Percentiles rank a stretch among this genome's conserved stretches.
Evolutionary conservation across 1,140 invertebrate species (phyloP).

Genomic region (Ceratosolen fusciceps): DNA sequence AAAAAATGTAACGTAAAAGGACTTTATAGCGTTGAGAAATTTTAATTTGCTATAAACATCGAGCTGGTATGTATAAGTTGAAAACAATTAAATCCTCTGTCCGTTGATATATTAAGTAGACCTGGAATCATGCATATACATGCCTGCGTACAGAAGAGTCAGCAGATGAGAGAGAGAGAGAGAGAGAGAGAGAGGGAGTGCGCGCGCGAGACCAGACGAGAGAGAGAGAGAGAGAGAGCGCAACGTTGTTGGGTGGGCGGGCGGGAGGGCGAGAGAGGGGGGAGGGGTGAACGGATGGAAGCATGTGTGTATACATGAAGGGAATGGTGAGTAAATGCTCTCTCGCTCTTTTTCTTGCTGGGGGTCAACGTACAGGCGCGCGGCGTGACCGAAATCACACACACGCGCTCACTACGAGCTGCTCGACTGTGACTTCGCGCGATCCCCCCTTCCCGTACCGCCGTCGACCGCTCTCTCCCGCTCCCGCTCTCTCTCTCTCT

Average conservation of each 20-base stretch:
- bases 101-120: neutral
- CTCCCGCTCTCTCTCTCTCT: slow-evolving; percentile 33
- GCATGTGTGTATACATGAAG: slow-evolving; percentile 8
- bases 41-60: too few relatives aligned
- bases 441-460: slow-evolving; percentile 25
- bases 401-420: slow-evolving; percentile 59
- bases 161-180: slow-evolving; percentile 12
- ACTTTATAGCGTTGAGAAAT: too few relatives aligned
- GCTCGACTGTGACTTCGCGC: slow-evolving; percentile 64
- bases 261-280: neutral
- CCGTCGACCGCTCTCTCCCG: slow-evolving; percentile 28
- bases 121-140: slow-evolving; percentile 30
- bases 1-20: too few relatives aligned
- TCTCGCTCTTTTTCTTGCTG: slow-evolving; percentile 55
- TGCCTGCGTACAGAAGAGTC: slow-evolving; percentile 23
- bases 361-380: slow-evolving; percentile 70
- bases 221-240: neutral
- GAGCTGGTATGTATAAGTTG: too few relatives aligned
- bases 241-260: neutral
- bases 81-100: neutral
- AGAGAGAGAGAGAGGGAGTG: slow-evolving; percentile 14
- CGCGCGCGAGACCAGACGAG: neutral
- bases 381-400: slow-evolving; percentile 71
- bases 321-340: slow-evolving; percentile 58
- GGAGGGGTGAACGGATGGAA: neutral